phyloP scores from a whole-genome alignment of 2,888 invertebrate species.

The Andrena bucephala region DNA sequence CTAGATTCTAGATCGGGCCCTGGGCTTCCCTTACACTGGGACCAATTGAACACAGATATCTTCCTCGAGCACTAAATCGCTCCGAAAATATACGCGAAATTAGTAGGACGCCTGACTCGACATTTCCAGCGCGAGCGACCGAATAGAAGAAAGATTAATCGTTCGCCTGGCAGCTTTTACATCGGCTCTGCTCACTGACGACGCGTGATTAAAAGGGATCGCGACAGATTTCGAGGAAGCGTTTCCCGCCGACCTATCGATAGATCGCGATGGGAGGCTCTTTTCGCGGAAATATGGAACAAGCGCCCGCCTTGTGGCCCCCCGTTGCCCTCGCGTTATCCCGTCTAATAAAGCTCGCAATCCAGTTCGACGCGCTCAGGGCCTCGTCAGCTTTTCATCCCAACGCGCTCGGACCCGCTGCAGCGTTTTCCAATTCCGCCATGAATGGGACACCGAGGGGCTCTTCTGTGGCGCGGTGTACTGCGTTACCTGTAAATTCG shows the following conservation, averaged over 20 bases:
- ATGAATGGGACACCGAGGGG: constrained; percentile 15
- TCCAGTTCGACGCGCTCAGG: constrained; percentile 48
- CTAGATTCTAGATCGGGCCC: not conserved
- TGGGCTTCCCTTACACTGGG: not conserved
- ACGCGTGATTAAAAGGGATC: constrained; percentile 53
- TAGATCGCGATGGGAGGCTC: constrained; percentile 13
- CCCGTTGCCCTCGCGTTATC: constrained; percentile 23
- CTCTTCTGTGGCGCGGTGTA: not conserved
- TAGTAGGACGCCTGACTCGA: constrained; percentile 25
- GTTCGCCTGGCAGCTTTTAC: not conserved
- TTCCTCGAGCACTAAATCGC: not conserved
- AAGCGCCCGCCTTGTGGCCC: constrained; percentile 55
- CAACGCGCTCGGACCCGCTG: constrained; percentile 10
- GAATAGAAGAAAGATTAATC: constrained; percentile 31
- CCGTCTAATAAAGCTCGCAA: constrained; percentile 59
- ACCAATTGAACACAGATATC: constrained; percentile 19
- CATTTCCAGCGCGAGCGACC: constrained; percentile 22
- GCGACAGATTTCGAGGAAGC: constrained; percentile 47
- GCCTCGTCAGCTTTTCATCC: constrained; percentile 54
- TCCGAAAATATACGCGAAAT: not conserved
- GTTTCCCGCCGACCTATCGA: constrained; percentile 28
- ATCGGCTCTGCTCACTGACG: constrained; percentile 14
- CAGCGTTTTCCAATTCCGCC: constrained; percentile 42
- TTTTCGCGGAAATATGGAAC: constrained; percentile 59
- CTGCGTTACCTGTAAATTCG: constrained; percentile 46